phyloP scores from a whole-genome alignment of 92 coral and sea anemone genomes.

The Phymanthus crucifer region DNA sequence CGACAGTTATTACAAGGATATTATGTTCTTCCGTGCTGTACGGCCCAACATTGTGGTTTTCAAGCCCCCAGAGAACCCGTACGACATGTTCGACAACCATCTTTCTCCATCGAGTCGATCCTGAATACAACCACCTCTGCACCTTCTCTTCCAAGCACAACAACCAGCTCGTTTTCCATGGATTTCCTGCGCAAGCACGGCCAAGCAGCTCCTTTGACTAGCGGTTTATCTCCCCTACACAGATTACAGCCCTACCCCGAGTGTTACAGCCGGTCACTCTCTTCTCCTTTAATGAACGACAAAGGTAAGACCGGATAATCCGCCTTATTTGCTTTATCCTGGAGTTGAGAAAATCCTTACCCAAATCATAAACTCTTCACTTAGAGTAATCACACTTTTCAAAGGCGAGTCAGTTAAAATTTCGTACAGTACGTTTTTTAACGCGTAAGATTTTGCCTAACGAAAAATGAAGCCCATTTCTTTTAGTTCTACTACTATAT shows the following conservation, averaged over 20 bases:
- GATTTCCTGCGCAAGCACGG: constrained; percentile 28
- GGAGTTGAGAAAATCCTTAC: background rate
- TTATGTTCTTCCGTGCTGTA: constrained; percentile 40
- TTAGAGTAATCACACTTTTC: no score
- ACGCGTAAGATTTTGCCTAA: no score
- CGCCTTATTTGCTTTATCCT: background rate
- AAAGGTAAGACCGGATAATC: constrained; percentile 16
- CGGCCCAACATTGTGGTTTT: constrained; percentile 21
- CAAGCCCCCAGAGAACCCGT: background rate
- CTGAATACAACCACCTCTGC: constrained; percentile 1
- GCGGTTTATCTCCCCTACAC: constrained; percentile 26
- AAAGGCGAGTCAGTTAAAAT: no score
- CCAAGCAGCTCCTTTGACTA: constrained; percentile 10
- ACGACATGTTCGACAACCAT: constrained; percentile 26
- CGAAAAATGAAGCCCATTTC: no score
- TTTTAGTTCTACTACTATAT: background rate
- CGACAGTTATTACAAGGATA: constrained; percentile 33
- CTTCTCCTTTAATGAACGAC: constrained; percentile 2
- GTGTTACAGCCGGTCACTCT: constrained; percentile 9
- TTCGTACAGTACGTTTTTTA: no score
- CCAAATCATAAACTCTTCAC: no score
- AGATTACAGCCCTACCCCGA: constrained; percentile 37
- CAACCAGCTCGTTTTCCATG: constrained; percentile 3
- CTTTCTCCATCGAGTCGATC: constrained; percentile 40
- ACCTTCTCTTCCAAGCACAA: background rate